Base-by-base conservation (phyloP, 2,797 vertebrate species). In the Tangara arthus region DNA sequence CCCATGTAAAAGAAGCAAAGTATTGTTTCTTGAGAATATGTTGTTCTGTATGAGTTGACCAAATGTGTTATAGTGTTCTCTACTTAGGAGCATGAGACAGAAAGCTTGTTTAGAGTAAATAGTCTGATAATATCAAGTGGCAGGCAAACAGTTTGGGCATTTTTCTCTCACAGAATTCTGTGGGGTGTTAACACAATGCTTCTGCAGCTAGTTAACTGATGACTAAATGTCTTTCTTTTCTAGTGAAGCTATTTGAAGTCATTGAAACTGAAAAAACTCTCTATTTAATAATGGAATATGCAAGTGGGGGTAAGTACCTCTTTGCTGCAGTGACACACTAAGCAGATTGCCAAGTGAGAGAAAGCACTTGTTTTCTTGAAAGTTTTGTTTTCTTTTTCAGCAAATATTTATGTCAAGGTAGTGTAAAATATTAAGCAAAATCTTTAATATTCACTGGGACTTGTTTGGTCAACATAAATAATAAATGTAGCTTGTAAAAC, bases 201-300 rank as follows among this genome's bases (percentile, higher is more conserved):
- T 87, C 16, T 79, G 32, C 32, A 84, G 37, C 22, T 65, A 39
- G 18, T 56, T 89, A 81, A 77, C 61, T 78, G 71, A 66, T 88
- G 41, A 86, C 50, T 93, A 52, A 94, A 92, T 94, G 41, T 18
- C 47, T 79, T 97, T 95, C 19, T 90, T 50, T 49, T 95, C 69
- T 76, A 98, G 99, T 99, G 94, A 99, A 99, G 96, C 98, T 99
- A 95, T 99, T 99, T 97, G 99, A 99, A 97, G 99, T 99, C 96
- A 99, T 99, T 47, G 99, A 99, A 98, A 99, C 99, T 9, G 99
- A 99, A 97, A 99, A 99, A 98, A 99, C 99, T 26, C 98, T 99
- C 68, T 99, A 99, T 98, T 98, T 99, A 98, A 98, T 99, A 97
- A 99, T 99, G 99, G 99, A 99, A 93, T 99, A 99, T 96, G 99